Base-by-base conservation (phyloP, 35 echinoderm and acorn worm species). In the Patiria miniata region DNA sequence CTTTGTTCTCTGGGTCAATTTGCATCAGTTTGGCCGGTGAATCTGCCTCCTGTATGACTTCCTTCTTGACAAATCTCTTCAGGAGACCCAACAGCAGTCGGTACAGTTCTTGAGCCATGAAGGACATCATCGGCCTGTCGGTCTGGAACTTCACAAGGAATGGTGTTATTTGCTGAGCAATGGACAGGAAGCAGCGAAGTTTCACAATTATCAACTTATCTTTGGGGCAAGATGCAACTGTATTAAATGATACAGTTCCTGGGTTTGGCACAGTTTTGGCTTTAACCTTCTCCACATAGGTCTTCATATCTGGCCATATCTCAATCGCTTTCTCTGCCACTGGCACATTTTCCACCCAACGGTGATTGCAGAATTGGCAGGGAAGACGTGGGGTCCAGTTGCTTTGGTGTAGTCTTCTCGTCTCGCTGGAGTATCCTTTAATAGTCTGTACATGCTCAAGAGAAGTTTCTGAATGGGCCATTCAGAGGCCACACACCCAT, bases 61-160 rank as follows among this genome's bases (percentile, higher is more conserved):
- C 89, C 39, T 68, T 81, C 44, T 93, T 93, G 53, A 93, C 21
- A 81, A 87, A 93, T 26, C 80, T 83, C 79, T 93, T 87, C 91
- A 93, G 76, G 22, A 93, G 55, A 39, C 56, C 81, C 21, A 23
- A 52, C 26, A 93, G 50, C 68, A 85, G 39, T 87, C 56, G 37
- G 56, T 19, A 21, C 26, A 88, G 60, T 51, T 92, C 90, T 23
- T 79, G 51, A 19, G 90, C 83, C 29, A 92, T 28, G 47, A 91
- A 91, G 33, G 83, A 69, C 78, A 87, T 87, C 91, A 93, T 93
- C 8, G 78, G 91, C 68, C 61, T 81, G 85, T 93, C 91, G 68
- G 78, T 83, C 52, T 92, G 84, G 38, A 81, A 92, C 36, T 77
- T 18, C 39, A 51, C 77, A 21, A 93, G 83, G 77, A 58, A 91